These are phyloP conservation scores for Acronicta aceris DNA, from an alignment of 2,888 invertebrate genomes.

Conservation along the genomic window DNA sequence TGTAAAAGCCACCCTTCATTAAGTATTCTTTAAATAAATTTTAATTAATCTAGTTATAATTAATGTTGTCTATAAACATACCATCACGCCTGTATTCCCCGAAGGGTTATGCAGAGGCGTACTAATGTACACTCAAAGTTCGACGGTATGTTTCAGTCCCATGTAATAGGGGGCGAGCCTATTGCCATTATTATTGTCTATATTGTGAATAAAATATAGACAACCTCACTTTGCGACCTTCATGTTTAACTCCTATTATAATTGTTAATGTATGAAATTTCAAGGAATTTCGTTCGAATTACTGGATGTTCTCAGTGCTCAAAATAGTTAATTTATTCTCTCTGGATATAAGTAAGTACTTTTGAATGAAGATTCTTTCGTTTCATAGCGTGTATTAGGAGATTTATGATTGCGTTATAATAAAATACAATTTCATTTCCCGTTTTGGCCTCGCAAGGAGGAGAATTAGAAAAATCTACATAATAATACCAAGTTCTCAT, in stretches of 20 bases:
- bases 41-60: too few relatives aligned
- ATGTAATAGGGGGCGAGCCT: too few relatives aligned
- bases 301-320: constrained; percentile 48
- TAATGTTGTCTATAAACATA: too few relatives aligned
- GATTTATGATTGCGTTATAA: constrained; percentile 85
- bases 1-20: too few relatives aligned
- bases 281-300: constrained; percentile 12
- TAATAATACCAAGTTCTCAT: constrained; percentile 70
- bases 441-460: constrained; percentile 67
- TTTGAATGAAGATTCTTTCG: constrained; percentile 74
- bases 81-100: too few relatives aligned
- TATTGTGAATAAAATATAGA: neutral
- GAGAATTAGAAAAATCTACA: constrained; percentile 84
- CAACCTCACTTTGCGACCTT: constrained; percentile 6
- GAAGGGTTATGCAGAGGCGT: too few relatives aligned
- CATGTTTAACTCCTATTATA: constrained; percentile 1
- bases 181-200: too few relatives aligned
- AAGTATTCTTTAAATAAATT: too few relatives aligned
- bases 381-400: constrained; percentile 74
- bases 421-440: constrained; percentile 85
- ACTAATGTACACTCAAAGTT: too few relatives aligned
- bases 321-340: constrained; percentile 74
- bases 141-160: too few relatives aligned
- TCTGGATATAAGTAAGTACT: constrained; percentile 61
- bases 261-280: constrained; percentile 32